phyloP scores from a whole-genome alignment of 2,797 vertebrate genomes.

The Hozukius guyotensis region DNA sequence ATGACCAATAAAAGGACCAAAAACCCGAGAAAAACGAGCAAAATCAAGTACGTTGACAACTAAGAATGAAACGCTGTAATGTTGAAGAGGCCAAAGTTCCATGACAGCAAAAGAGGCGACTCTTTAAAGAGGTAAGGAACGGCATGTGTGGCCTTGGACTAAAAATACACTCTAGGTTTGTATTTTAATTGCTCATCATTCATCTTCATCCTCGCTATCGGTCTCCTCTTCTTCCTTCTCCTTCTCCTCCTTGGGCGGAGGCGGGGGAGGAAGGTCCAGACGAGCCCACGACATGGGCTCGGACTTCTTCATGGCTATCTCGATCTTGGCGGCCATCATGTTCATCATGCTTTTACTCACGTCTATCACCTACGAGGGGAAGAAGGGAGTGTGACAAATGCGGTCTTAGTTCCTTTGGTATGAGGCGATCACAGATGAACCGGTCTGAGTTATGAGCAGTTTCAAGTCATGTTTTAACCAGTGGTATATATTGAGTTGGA shows the following conservation, averaged over 20 bases:
- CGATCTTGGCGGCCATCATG: slow-evolving; percentile 96
- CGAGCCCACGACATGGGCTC: slow-evolving; percentile 94
- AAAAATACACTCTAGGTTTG: slow-evolving; percentile 14
- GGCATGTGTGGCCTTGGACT: slow-evolving; percentile 37
- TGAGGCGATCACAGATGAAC: neutral
- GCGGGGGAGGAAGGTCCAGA: slow-evolving; percentile 88
- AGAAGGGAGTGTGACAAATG: neutral
- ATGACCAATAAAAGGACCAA: neutral
- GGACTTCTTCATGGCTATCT: slow-evolving; percentile 93
- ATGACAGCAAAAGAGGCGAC: slow-evolving; percentile 25
- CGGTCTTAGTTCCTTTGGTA: neutral
- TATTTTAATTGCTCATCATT: slow-evolving; percentile 46
- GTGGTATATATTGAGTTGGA: neutral
- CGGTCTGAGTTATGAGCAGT: neutral
- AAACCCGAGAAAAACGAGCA: neutral
- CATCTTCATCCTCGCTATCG: slow-evolving; percentile 68
- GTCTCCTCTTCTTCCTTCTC: slow-evolving; percentile 61
- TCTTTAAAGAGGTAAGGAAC: slow-evolving; percentile 48
- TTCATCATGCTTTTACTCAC: slow-evolving; percentile 90
- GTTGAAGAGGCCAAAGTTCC: slow-evolving; percentile 21
- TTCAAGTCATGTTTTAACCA: neutral
- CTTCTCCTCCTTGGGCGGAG: slow-evolving; percentile 62
- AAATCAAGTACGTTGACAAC: neutral
- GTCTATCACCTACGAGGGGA: slow-evolving; percentile 87
- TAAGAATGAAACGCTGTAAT: slow-evolving; percentile 9